A percentile compares a stretch with the other conserved stretches of the same genome.
These are phyloP conservation scores for Leucoma salicis DNA, from an alignment of 2,888 invertebrate species.

Conservation along the genomic window DNA sequence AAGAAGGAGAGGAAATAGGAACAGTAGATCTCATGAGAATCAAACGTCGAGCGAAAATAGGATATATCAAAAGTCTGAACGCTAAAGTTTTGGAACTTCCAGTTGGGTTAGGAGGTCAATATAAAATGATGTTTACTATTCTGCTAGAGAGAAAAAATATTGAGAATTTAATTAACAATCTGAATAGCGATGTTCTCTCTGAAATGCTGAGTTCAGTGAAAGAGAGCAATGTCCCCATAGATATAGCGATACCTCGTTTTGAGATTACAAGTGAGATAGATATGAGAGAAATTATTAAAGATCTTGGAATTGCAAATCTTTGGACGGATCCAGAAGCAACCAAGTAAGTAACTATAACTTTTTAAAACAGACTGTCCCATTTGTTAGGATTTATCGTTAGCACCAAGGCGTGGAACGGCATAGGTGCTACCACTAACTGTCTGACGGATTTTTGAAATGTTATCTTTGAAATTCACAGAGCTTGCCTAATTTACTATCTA, in stretches of 20 bases:
- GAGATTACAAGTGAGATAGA: constrained; percentile 25
- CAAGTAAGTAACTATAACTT: constrained; percentile 24
- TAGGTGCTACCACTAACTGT: too few relatives aligned
- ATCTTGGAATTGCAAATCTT: constrained; percentile 18
- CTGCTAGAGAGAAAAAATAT: neutral
- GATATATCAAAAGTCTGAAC: constrained; percentile 10
- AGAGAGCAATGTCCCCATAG: constrained; percentile 17
- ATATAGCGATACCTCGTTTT: constrained; percentile 33
- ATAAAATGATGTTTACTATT: neutral
- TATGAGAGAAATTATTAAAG: constrained; percentile 25
- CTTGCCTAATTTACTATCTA: too few relatives aligned
- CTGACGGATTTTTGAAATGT: too few relatives aligned
- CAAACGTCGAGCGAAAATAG: constrained; percentile 17
- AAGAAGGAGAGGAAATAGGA: constrained; percentile 17
- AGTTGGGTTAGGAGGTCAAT: neutral
- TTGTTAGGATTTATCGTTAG: too few relatives aligned
- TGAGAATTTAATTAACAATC: neutral
- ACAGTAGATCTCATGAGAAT: constrained; percentile 25
- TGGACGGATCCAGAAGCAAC: constrained; percentile 32
- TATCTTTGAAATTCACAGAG: too few relatives aligned
- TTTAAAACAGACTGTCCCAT: too few relatives aligned
- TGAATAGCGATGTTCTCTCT: constrained; percentile 5
- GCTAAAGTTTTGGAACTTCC: constrained; percentile 32
- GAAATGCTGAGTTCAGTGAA: constrained; percentile 15
- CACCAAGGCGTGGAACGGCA: too few relatives aligned